phyloP scores from a whole-genome alignment of 2,888 invertebrate species.

The Eristalinus sepulchralis region DNA sequence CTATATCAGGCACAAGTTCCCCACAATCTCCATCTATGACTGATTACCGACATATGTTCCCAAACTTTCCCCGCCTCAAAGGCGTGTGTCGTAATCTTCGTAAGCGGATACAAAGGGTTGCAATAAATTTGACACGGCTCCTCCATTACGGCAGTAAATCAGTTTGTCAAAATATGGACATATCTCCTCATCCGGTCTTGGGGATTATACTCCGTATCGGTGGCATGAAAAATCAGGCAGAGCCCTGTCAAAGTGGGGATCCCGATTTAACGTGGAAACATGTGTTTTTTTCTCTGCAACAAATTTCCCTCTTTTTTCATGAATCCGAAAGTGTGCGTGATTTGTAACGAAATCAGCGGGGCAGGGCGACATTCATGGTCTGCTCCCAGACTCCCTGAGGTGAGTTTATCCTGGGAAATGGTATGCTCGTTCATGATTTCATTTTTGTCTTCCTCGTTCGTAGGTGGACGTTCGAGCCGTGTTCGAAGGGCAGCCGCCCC shows the following conservation, averaged over 20 bases:
- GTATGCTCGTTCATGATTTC: neutral
- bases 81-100: neutral
- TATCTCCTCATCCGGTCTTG: neutral
- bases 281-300: neutral
- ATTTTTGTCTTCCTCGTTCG: neutral
- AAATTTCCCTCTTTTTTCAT: slow-evolving; percentile 16
- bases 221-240: neutral
- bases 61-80: neutral
- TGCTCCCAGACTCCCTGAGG: neutral
- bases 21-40: neutral
- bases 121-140: neutral
- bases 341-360: slow-evolving; percentile 17
- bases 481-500: neutral
- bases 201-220: neutral
- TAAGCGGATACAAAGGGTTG: neutral
- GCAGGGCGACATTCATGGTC: neutral
- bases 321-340: slow-evolving; percentile 12
- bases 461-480: neutral
- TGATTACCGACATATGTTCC: neutral
- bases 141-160: neutral
- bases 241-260: neutral
- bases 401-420: neutral
- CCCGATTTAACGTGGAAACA: neutral
- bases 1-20: neutral
- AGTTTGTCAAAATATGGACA: neutral